Percentiles rank a stretch among this genome's conserved stretches.
Conservation (phyloP, 2,113 vertebrate genomes). For the Poeciliopsis occidentalis region DNA sequence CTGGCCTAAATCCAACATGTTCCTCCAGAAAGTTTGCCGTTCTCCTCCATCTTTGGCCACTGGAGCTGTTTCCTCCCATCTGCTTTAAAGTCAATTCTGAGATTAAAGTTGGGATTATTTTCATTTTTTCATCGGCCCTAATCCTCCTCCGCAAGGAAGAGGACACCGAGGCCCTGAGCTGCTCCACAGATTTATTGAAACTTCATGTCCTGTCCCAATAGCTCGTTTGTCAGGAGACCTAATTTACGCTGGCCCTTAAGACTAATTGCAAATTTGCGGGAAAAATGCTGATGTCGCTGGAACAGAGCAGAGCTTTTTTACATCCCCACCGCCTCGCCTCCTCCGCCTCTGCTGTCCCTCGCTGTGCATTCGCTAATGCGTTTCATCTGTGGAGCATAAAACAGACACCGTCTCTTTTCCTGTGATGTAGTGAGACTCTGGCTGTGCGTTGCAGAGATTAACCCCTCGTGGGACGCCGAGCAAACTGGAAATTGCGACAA, state of each 20-base stretch:
- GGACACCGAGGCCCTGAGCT: conserved; percentile 69
- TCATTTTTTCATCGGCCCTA: no score
- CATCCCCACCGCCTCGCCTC: conserved; percentile 37
- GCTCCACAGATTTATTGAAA: conserved; percentile 83
- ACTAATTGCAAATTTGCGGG: conserved; percentile 98
- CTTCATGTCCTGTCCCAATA: conserved; percentile 89
- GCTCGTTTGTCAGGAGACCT: conserved; percentile 99
- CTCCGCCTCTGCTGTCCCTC: conserved; percentile 85
- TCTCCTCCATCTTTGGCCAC: no score
- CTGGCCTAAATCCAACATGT: no score
- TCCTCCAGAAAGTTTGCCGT: no score
- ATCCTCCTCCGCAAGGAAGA: conserved; percentile 35
- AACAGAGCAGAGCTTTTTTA: conserved; percentile 77
- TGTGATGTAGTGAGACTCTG: conserved; percentile 19
- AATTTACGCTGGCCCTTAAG: conserved; percentile 99
- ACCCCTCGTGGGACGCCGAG: conserved; percentile 56
- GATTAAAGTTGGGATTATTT: no score
- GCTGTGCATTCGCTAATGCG: conserved; percentile 96
- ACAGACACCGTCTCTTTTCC: conserved; percentile 85
- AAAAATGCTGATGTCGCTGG: conserved; percentile 99
- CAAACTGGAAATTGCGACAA: conserved; percentile 71
- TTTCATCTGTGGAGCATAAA: conserved; percentile 98
- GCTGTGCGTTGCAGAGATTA: conserved; percentile 31
- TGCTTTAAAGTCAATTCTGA: no score
- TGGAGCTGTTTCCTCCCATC: no score